Evolutionary conservation across 2,888 invertebrate genomes (phyloP).

Genomic region (Gortyna flavago): DNA sequence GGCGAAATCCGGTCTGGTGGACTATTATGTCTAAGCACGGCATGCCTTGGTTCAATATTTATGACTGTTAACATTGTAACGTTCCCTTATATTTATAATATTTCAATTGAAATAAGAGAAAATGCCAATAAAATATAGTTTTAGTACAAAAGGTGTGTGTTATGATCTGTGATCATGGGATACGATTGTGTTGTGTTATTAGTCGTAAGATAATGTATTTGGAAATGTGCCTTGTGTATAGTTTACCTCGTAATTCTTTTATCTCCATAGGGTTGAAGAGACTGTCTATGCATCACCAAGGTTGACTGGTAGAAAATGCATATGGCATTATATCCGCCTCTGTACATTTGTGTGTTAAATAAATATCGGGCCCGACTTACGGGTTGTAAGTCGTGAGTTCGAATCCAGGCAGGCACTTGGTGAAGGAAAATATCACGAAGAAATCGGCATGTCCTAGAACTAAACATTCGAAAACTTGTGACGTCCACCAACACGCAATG

Average conservation of each 20-base stretch:
- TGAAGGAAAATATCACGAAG: neutral
- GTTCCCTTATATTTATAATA: slow-evolving; percentile 16
- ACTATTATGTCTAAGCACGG: neutral
- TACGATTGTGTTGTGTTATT: slow-evolving; percentile 45
- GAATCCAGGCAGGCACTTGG: neutral
- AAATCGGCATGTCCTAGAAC: neutral
- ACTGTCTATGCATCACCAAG: neutral
- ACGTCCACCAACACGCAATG: neutral
- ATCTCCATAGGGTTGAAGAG: neutral
- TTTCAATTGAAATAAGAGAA: slow-evolving; percentile 24
- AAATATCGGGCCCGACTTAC: neutral
- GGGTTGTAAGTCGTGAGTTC: neutral
- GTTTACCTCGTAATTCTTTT: neutral
- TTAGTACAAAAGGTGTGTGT: slow-evolving; percentile 65
- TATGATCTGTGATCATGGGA: slow-evolving; percentile 69
- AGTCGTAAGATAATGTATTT: slow-evolving; percentile 32
- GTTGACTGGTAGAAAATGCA: neutral
- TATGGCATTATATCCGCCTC: neutral
- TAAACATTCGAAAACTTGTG: neutral
- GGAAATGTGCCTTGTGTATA: slow-evolving; percentile 6
- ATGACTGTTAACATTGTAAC: neutral
- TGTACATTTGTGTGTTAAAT: neutral
- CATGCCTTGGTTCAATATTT: neutral
- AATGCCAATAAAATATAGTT: slow-evolving; percentile 55
- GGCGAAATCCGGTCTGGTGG: neutral